Evolutionary conservation across 2,113 vertebrate genomes (phyloP).

Genomic region (Agapornis roseicollis): DNA sequence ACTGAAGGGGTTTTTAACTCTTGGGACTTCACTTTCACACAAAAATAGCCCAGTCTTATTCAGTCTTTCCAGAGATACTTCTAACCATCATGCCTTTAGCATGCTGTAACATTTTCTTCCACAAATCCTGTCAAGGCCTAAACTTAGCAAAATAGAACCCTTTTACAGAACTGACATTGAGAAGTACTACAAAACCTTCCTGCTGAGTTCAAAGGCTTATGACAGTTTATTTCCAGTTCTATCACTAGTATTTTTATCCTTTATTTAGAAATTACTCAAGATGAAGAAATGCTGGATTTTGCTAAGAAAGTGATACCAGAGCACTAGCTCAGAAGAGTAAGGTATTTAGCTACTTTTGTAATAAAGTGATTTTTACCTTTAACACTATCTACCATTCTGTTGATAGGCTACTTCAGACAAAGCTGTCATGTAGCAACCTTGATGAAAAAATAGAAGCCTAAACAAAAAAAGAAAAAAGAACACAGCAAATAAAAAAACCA

Average conservation of each 20-base stretch:
- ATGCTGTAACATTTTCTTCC: background rate
- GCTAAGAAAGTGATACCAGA: background rate
- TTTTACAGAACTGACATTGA: background rate
- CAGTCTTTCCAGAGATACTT: background rate
- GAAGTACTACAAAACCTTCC: background rate
- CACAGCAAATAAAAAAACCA: background rate
- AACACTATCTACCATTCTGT: background rate
- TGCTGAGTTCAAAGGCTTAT: background rate
- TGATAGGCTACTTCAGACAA: background rate
- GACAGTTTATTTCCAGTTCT: background rate
- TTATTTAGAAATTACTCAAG: background rate
- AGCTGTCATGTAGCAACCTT: background rate
- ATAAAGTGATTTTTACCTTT: background rate
- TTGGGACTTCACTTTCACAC: background rate
- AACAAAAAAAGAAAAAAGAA: too few species aligned
- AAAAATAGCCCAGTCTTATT: background rate
- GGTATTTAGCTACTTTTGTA: background rate
- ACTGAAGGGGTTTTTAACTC: accelerated
- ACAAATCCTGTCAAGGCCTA: background rate
- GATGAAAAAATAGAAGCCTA: background rate
- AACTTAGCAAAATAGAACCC: background rate
- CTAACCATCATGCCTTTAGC: background rate
- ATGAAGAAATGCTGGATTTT: background rate
- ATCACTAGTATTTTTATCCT: background rate
- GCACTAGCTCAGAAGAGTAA: background rate